Evolutionary conservation across 2,797 vertebrate species (phyloP), one percentile per base, ranked within the genome.

Genomic region (Anguilla anguilla): DNA sequence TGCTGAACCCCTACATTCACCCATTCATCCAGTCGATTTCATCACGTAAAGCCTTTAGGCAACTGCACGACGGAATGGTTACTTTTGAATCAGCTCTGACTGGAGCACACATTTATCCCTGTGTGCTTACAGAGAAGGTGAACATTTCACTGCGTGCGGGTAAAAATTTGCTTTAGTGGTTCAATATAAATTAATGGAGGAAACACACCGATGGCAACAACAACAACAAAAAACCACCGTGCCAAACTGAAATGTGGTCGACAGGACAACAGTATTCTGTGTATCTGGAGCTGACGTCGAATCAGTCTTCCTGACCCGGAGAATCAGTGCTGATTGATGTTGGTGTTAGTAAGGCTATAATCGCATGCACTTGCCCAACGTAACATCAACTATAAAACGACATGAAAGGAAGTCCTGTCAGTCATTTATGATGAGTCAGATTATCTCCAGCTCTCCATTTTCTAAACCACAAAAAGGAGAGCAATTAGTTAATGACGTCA

Each of bases 51-150:
- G 6, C 35, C 49, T 35, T 82, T 28, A 53, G 11, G 51, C n/a
- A 53, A 22, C 51, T 77, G 74, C 83, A 81, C 13, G 28, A 83
- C 53, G 13, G 82, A 51, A 81, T 59, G 6, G n/a, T 83, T 87
- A 53, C 7, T 11, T 53, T 67, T 69, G 67, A 69, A 85, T 49
- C 57, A n/a, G 39, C 53, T 69, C 39, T 86, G 35, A 74, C 59
- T 55, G 9, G 13, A 10, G 13, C 9, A 61, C 51, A 35, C 7
- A 4, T 35, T 28, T n/a, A n/a, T 55, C 46, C 83, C 53, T 51
- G 17, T 57, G 1, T 0, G 17, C 28, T 31, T 1, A 43, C 19
- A 61, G 4, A 13, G 31, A 67, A n/a, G 2, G 61, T 6, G 22
- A n/a, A 67, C 6, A n/a, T 67, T 67, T 67, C n/a, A n/a, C 61